A percentile compares a stretch with the other conserved stretches of the same genome.
Evolutionary conservation across 2,113 vertebrate species (phyloP).

Genomic region (Setophaga coronata): DNA sequence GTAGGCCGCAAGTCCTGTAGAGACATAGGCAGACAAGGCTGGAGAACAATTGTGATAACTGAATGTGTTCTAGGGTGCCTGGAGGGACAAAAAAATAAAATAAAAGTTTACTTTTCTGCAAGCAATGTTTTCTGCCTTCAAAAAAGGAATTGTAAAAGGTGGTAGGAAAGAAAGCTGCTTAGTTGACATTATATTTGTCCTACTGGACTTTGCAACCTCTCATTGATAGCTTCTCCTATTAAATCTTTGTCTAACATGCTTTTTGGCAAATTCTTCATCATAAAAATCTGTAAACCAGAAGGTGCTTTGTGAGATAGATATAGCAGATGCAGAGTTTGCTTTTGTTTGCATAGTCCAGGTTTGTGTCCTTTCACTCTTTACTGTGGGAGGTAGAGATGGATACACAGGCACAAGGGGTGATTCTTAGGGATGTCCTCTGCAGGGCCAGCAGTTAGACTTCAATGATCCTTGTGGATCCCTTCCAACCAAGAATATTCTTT

Average conservation of each 20-base stretch:
- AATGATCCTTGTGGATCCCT: neutral
- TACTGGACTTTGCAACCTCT: neutral
- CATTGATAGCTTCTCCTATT: neutral
- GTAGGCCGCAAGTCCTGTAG: neutral
- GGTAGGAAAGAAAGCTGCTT: neutral
- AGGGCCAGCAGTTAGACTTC: neutral
- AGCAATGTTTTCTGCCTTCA: neutral
- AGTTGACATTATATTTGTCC: neutral
- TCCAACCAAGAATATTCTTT: neutral
- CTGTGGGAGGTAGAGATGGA: neutral
- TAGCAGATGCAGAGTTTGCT: neutral
- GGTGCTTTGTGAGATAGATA: neutral
- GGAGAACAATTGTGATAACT: neutral
- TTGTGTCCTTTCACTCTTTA: neutral
- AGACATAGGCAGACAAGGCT: neutral
- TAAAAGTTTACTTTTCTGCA: neutral
- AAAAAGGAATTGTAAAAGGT: neutral
- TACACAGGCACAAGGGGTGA: too few species aligned
- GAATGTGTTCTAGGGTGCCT: neutral
- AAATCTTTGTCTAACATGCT: neutral
- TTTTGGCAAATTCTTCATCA: neutral
- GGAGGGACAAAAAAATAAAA: neutral
- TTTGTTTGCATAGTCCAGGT: neutral
- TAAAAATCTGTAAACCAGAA: neutral
- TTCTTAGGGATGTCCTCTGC: neutral